Evolutionary conservation across 2,888 invertebrate species (phyloP), one percentile per base, ranked within the genome.

Genomic region (Resseliella maxima): DNA sequence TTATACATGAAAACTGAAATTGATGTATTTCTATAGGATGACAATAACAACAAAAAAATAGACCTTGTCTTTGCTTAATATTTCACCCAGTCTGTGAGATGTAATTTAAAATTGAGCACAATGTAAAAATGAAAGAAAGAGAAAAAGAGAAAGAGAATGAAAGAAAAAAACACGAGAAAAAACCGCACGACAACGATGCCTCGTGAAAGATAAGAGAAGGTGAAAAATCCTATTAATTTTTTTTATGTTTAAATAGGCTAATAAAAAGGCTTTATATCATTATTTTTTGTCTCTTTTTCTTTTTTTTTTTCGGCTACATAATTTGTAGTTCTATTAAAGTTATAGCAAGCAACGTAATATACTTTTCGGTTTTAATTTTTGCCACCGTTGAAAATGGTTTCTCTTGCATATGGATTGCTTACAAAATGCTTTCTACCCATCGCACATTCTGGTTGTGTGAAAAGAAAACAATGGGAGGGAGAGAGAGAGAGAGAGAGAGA

Each of bases 221-320:
- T 38, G 38, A 83, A 38, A 83, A 83, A 38, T 72, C 72, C 72
- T 72, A 72, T 72, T 72, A 72, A 72, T 72, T 72, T 72, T 50
- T 50, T 72, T 72, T n/a, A 72, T 27, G 31, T 72, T 72, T 72
- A 12, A 72, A 72, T 72, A 31, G 72, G 72, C 72, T 72, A 72
- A 72, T 72, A 72, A 72, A 72, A 72, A 72, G 72, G 72, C 72
- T 72, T 72, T 72, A 72, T 72, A 72, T 72, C 59, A 72, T 72
- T 31, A 59, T 24, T 31, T 31, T 72, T 72, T 27, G 31, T 2
- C 31, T 72, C 31, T 2, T 72, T 31, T 72, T 72, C 15, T 24
- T 24, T 24, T 59, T 50, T 24, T 24, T 59, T 31, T 72, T 72
- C 15, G 31, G 31, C 18, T 35, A 21, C 72, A 72, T 72, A 8